Evolutionary conservation across 2,888 invertebrate species (phyloP), one percentile per base, ranked within the genome.

Genomic region (Romanomermis culicivorax): DNA sequence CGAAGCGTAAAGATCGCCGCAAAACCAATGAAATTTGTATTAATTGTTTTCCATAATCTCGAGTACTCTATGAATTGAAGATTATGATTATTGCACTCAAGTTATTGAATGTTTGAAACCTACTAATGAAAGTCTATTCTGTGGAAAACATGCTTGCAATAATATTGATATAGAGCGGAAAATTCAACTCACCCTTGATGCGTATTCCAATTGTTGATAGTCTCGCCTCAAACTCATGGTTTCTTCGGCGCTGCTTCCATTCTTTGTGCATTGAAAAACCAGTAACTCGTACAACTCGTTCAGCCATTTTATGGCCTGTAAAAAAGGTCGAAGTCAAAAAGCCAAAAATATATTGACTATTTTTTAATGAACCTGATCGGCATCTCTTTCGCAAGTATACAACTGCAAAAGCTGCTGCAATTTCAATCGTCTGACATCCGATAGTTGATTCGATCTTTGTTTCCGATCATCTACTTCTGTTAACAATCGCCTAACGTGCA

Each of bases 31-130:
- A 80, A 2, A 83, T 83, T 63, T 80, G 79, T 51, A 83, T 71
- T 58, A 84, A 71, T 71, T 84, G 82, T 63, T 79, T 80, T 20
- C 84, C 84, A 64, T 84, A 85, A 61, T 83, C 80, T 69, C 79
- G 83, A 23, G 83, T 82, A 52, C 80, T 80, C 83, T 84, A 68
- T 20, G 45, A 70, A 68, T 59, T 3, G 23, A 47, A 20, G 20
- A 30, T 42, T 26, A 26, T 26, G 20, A 51, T 26, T 51, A 42
- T 29, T 54, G 24, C 27, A 29, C 24, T 3, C 20, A 25, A 52
- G 24, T 17, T 47, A 4, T 24, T 36, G 24, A 11, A 7, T 47
- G 36, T 48, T 14, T 52, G 52, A 11, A 24, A 25, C 42, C 48
- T 17, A n/a, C 3, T 27, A 7, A 20, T 4, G n/a, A 20, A 52